Conservation (phyloP, 37 sponge, comb jelly and placozoan genomes). For the Spongilla lacustris region DNA sequence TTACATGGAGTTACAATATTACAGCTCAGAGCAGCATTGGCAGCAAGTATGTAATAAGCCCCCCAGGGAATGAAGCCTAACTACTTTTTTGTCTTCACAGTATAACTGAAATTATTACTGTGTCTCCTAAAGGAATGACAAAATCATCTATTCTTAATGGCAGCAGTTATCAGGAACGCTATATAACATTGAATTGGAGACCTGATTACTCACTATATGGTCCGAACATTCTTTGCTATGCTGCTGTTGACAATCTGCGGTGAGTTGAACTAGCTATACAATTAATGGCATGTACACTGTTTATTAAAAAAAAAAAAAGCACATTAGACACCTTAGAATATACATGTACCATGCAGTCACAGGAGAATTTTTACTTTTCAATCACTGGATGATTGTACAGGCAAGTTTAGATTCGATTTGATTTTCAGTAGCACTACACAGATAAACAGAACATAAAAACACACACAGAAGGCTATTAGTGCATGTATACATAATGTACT, state of each 20-base stretch:
- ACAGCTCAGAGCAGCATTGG: conserved; percentile 12
- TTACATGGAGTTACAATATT: conserved; percentile 15
- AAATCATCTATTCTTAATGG: background rate
- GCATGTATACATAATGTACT: no score
- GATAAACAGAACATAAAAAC: no score
- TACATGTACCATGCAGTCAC: no score
- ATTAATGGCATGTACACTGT: no score
- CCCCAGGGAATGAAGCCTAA: background rate
- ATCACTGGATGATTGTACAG: no score
- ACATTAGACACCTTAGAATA: no score
- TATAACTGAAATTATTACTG: conserved; percentile 27
- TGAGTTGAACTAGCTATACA: background rate
- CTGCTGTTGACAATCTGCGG: conserved; percentile 26
- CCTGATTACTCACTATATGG: conserved; percentile 34
- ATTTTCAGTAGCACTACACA: no score
- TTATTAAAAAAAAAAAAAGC: no score
- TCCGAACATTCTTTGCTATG: conserved; percentile 29
- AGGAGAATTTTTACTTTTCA: no score
- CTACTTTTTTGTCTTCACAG: background rate
- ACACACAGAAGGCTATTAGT: no score
- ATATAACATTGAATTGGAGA: conserved; percentile 38
- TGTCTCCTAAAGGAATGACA: conserved; percentile 27
- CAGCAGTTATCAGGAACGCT: background rate
- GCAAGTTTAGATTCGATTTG: no score
- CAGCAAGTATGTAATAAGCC: conserved; percentile 13